phyloP scores from a whole-genome alignment of 1,140 invertebrate genomes.

The Phortica variegata region DNA sequence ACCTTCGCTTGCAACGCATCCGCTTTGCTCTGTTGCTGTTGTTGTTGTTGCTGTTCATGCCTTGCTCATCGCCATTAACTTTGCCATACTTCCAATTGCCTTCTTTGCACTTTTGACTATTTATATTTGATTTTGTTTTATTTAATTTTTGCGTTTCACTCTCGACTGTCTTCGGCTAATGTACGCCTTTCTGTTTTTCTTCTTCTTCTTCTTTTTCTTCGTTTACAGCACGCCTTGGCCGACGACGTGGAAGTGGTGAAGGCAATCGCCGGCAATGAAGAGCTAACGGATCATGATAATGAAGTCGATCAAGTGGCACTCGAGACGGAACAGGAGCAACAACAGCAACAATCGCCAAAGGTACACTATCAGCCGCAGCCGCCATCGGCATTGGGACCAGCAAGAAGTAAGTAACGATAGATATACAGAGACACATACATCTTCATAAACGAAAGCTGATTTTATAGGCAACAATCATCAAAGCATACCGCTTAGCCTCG shows the following conservation, averaged over 20 bases:
- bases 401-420: slow-evolving; percentile 55
- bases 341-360: slow-evolving; percentile 51
- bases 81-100: slow-evolving; percentile 30
- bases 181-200: slow-evolving; percentile 3
- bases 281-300: slow-evolving; percentile 61
- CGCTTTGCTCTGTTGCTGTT: slow-evolving; percentile 17
- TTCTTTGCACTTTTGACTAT: neutral
- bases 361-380: slow-evolving; percentile 57
- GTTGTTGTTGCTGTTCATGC: slow-evolving; percentile 17
- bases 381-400: slow-evolving; percentile 56
- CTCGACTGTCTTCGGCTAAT: too few relatives aligned
- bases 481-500: slow-evolving; percentile 44
- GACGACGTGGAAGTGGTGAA: slow-evolving; percentile 69
- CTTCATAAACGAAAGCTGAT: too few relatives aligned
- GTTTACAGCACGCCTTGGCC: slow-evolving; percentile 31
- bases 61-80: slow-evolving; percentile 24
- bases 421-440: too few relatives aligned
- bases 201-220: neutral
- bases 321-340: slow-evolving; percentile 66
- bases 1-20: neutral
- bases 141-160: slow-evolving; percentile 3
- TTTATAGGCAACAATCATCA: slow-evolving; percentile 45
- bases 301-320: slow-evolving; percentile 67
- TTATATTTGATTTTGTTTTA: neutral
- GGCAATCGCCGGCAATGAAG: slow-evolving; percentile 59